These are phyloP conservation scores for Scaptomyza hsui DNA, from an alignment of 1,140 invertebrate genomes.

Conservation along the genomic window DNA sequence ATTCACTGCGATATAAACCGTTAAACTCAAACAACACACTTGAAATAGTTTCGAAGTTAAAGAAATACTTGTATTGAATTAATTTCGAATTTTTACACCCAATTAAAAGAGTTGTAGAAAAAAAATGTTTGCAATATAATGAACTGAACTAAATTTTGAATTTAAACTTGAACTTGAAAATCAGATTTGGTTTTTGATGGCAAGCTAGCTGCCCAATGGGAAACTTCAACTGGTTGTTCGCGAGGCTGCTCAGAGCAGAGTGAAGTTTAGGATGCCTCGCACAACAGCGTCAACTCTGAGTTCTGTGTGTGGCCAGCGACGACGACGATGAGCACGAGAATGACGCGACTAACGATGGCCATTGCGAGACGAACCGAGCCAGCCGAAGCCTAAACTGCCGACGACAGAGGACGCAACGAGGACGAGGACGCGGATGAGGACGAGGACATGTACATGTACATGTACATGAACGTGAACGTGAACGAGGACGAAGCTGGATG, in stretches of 20 bases:
- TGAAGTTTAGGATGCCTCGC: slow-evolving; percentile 46
- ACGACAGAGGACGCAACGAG: background rate
- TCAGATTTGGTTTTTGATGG: background rate
- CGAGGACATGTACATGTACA: too few relatives aligned
- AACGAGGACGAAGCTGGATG: background rate
- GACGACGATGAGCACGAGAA: slow-evolving; percentile 74
- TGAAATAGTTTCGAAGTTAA: slow-evolving; percentile 7
- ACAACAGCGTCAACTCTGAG: slow-evolving; percentile 31
- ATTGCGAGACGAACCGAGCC: slow-evolving; percentile 4
- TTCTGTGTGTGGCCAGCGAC: slow-evolving; percentile 68
- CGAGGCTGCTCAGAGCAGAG: slow-evolving; percentile 59
- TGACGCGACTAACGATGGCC: slow-evolving; percentile 44
- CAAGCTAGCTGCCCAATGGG: slow-evolving; percentile 10
- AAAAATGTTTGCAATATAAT: slow-evolving; percentile 2
- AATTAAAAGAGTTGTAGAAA: background rate
- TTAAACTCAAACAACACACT: slow-evolving; percentile 39
- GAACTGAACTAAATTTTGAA: background rate
- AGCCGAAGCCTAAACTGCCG: background rate
- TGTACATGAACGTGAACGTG: slow-evolving; percentile 11
- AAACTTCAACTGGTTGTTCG: slow-evolving; percentile 75
- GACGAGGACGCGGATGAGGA: background rate
- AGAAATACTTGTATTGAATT: slow-evolving; percentile 2
- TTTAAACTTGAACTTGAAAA: slow-evolving; percentile 8
- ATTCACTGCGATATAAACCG: slow-evolving; percentile 38
- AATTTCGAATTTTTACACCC: slow-evolving; percentile 1